These are phyloP conservation scores for Myrmecophaga tridactyla DNA, from an alignment of 2,113 vertebrate species.

Conservation along the genomic window DNA sequence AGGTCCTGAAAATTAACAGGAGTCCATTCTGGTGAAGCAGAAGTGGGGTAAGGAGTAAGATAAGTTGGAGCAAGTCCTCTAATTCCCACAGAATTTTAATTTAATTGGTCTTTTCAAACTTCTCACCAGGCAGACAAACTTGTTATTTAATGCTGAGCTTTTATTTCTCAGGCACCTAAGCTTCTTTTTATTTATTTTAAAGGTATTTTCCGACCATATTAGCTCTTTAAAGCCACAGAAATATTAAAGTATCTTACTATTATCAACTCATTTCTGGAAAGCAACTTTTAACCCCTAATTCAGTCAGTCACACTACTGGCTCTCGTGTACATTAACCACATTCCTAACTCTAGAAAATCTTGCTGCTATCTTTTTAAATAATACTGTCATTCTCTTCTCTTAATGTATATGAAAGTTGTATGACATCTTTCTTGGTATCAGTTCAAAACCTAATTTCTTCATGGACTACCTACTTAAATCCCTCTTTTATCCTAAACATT, in stretches of 20 bases:
- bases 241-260: neutral
- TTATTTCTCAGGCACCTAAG: neutral
- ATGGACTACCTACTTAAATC: neutral
- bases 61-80: neutral
- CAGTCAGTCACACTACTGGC: neutral
- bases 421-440: conserved; percentile 2
- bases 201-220: neutral
- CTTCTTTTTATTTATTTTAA: neutral
- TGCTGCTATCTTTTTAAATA: conserved; percentile 5
- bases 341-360: neutral
- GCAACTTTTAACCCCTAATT: conserved; percentile 31
- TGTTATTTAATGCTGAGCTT: neutral
- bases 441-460: conserved; percentile 26
- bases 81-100: neutral
- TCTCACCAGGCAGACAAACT: neutral
- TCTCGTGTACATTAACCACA: neutral
- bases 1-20: neutral
- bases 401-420: conserved; percentile 25
- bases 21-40: conserved; percentile 16
- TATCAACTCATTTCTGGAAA: neutral
- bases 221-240: neutral
- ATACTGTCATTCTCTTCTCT: conserved; percentile 31
- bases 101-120: neutral
- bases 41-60: neutral
- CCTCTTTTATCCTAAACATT: conserved; percentile 2